phyloP scores from a whole-genome alignment of 2,113 vertebrate species.

The Archilochus colubris region DNA sequence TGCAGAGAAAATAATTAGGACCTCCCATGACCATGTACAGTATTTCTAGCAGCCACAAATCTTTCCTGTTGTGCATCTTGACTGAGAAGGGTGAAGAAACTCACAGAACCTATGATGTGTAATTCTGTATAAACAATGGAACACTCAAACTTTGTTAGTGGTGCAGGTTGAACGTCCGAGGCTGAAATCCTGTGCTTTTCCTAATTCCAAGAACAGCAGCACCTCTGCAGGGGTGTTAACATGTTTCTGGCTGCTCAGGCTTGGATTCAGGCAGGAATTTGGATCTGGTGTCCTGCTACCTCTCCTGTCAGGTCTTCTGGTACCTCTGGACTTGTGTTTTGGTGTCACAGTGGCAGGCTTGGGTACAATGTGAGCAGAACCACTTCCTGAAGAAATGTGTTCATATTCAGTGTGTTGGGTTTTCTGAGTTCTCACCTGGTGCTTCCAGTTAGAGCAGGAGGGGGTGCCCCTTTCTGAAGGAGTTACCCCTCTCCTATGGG shows the following conservation, averaged over 20 bases:
- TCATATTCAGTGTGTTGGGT: not conserved
- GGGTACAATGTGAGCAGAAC: not conserved
- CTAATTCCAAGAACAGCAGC: not conserved
- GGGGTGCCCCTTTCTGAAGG: too few species aligned
- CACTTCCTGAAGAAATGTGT: not conserved
- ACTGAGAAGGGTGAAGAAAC: not conserved
- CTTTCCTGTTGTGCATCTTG: not conserved
- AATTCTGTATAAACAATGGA: not conserved
- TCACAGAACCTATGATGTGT: not conserved
- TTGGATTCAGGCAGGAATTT: not conserved
- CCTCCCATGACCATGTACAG: slow-evolving; percentile 1
- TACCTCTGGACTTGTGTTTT: not conserved
- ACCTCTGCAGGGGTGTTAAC: not conserved
- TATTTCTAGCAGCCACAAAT: not conserved
- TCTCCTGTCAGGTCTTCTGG: not conserved
- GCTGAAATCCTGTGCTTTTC: not conserved
- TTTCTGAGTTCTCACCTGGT: not conserved
- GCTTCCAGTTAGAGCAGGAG: not conserved
- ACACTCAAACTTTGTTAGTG: not conserved
- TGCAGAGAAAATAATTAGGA: slow-evolving; percentile 44
- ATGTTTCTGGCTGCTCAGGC: not conserved
- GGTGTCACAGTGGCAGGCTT: not conserved
- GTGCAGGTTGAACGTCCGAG: not conserved
- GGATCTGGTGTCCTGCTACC: fast-evolving
- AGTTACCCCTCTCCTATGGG: fast-evolving